phyloP scores from a whole-genome alignment of 2,888 invertebrate genomes.

The Harpagoxenus sublaevis region DNA sequence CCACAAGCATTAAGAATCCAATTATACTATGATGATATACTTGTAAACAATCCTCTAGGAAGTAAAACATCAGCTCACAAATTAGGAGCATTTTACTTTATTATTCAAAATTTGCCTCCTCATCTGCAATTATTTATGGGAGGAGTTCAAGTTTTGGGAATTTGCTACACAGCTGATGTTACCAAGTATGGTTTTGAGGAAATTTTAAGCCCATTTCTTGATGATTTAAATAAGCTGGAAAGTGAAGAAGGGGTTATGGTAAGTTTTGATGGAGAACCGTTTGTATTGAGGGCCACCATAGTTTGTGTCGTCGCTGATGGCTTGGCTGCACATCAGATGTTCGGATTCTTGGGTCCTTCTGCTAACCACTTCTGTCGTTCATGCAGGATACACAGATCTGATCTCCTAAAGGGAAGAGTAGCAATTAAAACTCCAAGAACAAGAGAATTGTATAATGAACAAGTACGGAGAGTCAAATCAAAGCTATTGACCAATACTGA shows the following conservation, averaged over 20 bases:
- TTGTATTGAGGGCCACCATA: neutral
- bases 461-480: neutral
- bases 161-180: neutral
- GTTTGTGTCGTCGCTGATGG: neutral
- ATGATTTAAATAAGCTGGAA: neutral
- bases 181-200: slow-evolving; percentile 7
- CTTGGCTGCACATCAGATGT: slow-evolving; percentile 10
- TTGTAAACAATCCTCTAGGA: slow-evolving; percentile 10
- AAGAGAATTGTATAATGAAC: neutral
- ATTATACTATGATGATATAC: slow-evolving; percentile 14
- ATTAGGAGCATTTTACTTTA: slow-evolving; percentile 17
- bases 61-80: slow-evolving; percentile 17
- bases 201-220: neutral
- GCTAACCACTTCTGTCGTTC: slow-evolving; percentile 1
- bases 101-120: slow-evolving; percentile 18
- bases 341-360: slow-evolving; percentile 7
- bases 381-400: neutral
- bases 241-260: slow-evolving; percentile 6
- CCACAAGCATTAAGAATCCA: slow-evolving; percentile 16
- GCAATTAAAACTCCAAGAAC: neutral
- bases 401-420: neutral
- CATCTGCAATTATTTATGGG: neutral
- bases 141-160: neutral
- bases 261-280: neutral
- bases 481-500: slow-evolving; percentile 5